phyloP scores from a whole-genome alignment of 2,113 vertebrate species.

The Pleuronectes platessa region DNA sequence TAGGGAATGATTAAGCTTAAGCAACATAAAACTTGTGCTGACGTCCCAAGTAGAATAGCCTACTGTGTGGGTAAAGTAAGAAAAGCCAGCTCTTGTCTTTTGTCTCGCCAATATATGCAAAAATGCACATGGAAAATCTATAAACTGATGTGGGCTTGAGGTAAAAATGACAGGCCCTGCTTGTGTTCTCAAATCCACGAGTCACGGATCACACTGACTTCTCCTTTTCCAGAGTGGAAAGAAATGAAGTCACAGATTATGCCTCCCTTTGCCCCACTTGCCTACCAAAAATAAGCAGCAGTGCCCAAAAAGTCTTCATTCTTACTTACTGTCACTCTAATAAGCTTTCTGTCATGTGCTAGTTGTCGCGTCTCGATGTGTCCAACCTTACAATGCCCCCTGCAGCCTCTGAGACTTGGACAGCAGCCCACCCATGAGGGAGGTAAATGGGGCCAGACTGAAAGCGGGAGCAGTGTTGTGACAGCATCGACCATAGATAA shows the following conservation, averaged over 20 bases:
- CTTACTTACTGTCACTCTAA: conserved; percentile 36
- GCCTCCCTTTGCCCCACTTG: conserved; percentile 25
- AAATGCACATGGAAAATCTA: conserved; percentile 74
- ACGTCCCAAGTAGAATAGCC: conserved; percentile 30
- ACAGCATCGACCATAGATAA: background rate
- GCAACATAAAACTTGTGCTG: conserved; percentile 21
- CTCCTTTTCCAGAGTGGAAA: conserved; percentile 84
- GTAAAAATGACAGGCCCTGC: conserved; percentile 47
- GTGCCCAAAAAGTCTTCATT: conserved; percentile 32
- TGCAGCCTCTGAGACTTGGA: conserved; percentile 40
- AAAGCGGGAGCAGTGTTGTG: conserved; percentile 11
- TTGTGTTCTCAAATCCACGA: conserved; percentile 61
- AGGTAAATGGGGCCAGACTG: background rate
- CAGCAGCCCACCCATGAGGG: conserved; percentile 12
- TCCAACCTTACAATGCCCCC: conserved; percentile 28
- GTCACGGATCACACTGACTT: conserved; percentile 66
- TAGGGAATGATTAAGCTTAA: background rate
- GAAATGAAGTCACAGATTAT: conserved; percentile 69
- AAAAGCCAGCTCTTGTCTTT: conserved; percentile 40
- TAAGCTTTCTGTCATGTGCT: conserved; percentile 29
- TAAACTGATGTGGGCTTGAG: conserved; percentile 55
- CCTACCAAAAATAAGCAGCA: conserved; percentile 59
- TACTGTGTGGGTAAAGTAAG: conserved; percentile 22
- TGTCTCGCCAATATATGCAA: conserved; percentile 33
- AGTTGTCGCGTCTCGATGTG: conserved; percentile 2